Conservation (phyloP, 2,797 vertebrate species). For the Apodemus agrarius region DNA sequence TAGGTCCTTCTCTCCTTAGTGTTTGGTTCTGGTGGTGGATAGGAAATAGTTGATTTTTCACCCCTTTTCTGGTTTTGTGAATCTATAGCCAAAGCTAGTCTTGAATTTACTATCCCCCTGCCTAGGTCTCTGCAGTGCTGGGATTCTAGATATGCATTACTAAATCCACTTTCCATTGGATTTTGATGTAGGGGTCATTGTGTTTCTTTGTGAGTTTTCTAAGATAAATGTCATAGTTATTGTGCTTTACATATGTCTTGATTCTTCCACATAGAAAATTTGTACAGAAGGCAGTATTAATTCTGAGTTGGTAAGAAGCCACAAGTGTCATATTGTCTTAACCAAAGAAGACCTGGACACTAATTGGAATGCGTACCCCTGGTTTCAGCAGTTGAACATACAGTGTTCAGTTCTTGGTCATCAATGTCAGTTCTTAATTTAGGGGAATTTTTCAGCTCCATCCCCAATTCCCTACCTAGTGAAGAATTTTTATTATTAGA, state of each 20-base stretch:
- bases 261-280: slow-evolving; percentile 1
- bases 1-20: background rate
- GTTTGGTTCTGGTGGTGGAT: background rate
- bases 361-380: slow-evolving; percentile 9
- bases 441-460: background rate
- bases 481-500: background rate
- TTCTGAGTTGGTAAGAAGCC: slow-evolving; percentile 10
- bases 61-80: background rate
- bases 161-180: background rate
- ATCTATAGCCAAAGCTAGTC: background rate
- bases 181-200: background rate
- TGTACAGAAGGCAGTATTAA: background rate
- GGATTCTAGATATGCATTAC: background rate
- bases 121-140: background rate
- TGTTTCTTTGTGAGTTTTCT: slow-evolving; percentile 1
- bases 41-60: background rate
- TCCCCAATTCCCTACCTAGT: background rate
- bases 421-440: background rate
- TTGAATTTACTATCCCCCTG: background rate
- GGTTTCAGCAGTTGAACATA: background rate
- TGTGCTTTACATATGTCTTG: background rate
- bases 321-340: background rate
- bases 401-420: background rate
- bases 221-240: background rate
- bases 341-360: background rate